Base-by-base conservation (phyloP, 1,140 invertebrate species). In the Formica selysi region DNA sequence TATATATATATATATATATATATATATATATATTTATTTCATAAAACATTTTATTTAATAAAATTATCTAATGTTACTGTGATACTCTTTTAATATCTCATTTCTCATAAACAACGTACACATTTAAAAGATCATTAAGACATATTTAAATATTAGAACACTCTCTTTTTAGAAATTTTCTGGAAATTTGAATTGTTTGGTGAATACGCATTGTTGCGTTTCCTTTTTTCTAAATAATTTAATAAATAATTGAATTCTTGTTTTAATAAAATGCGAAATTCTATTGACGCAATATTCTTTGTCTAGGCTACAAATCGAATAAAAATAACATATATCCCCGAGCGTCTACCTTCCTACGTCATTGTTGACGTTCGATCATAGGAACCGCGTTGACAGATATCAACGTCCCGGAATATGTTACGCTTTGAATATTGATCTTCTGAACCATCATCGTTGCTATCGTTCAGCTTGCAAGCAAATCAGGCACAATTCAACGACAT, bases 371-470 rank as follows among this genome's bases (percentile, higher is more conserved):
- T 74, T 73, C 57, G 79, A 64, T 83, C 67, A 44, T 57, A 83
- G 68, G 2, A 61, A 62, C 1, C 38, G n/a, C 38, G 54, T 83
- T 74, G 68, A 74, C 68, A 61, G 68, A 48, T 41, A 73, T 74
- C 79, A 81, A 74, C 57, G 73, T 74, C 19, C 19, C 54, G 54
- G 79, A 57, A 81, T 22, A 59, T 71, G 32, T 32, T 3, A 36
- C 38, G 79, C 51, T 68, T 81, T 73, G 68, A 83, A 74, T 74
- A 73, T 83, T 68, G 79, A 83, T 83, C 68, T 83, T 29, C n/a
- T 11, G 54, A 83, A 73, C 54, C 68, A 4, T 3, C 44, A 48
- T 51, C 41, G 41, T 44, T 54, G n/a, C 13, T n/a, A 38, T 6
- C 38, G 54, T 59, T 83, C 38, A 73, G 38, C 54, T 74, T 44